phyloP scores from a whole-genome alignment of 2,113 vertebrate genomes.

The Vireo altiloquus region DNA sequence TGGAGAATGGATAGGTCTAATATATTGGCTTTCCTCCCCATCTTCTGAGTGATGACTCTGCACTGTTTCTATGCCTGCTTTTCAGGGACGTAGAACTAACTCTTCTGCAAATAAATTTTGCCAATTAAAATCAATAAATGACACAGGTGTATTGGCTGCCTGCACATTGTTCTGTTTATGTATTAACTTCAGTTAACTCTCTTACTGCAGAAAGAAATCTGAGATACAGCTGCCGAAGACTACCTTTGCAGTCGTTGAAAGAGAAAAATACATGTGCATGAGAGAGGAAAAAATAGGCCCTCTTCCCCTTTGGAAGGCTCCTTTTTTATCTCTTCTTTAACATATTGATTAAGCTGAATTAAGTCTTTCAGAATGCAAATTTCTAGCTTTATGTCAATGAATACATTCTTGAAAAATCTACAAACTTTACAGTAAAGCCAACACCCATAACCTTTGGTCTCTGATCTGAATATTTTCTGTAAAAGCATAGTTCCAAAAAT shows the following conservation, averaged over 20 bases:
- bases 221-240: background rate
- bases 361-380: background rate
- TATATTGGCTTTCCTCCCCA: background rate
- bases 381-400: background rate
- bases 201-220: background rate
- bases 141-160: background rate
- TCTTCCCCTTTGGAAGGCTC: background rate
- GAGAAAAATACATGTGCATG: fast-evolving
- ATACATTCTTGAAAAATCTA: background rate
- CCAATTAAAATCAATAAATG: background rate
- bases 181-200: background rate
- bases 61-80: background rate
- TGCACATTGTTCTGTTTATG: background rate
- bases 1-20: background rate
- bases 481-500: background rate
- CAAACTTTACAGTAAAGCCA: background rate
- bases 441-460: background rate
- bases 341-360: background rate
- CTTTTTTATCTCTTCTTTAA: background rate
- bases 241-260: background rate
- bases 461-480: background rate
- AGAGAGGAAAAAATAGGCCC: background rate
- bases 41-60: background rate
- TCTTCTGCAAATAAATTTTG: background rate
- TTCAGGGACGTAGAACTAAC: background rate